Base-by-base conservation (phyloP, 2,888 invertebrate genomes). In the Limnephilus lunatus region DNA sequence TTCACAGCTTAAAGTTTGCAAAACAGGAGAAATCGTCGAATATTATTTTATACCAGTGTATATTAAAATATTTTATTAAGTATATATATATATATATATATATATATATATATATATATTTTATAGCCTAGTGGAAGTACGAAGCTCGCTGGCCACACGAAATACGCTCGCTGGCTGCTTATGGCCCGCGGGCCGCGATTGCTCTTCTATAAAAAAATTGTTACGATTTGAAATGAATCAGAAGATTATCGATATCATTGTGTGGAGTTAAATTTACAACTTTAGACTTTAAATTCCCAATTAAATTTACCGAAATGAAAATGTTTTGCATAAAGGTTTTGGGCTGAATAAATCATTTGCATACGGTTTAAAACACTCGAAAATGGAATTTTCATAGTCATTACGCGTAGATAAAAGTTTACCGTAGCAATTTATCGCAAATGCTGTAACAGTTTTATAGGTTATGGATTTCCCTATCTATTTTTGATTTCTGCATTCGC, bases 381-480 rank as follows among this genome's bases (percentile, higher is more conserved):
- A 85, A 88, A 91, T 92, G 88, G 88, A 91, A 91, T 90, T 90
- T 90, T 91, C 88, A 90, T 92, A 83, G 31, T 82, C 89, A 87
- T 87, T 90, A 90, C 89, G 35, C 81, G 68, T 88, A 90, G 93
- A 93, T 92, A 92, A 92, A 91, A 82, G 92, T 90, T 92, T 89
- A 92, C 90, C 86, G 92, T 85, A 81, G 91, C 92, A 92, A 93
- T 93, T 93, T 92, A 93, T 92, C 92, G 81, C 89, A 87, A 93
- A 9, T 25, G 7, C 68, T 68, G 68, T 9, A 68, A 39, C 9
- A 68, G 25, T 25, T 68, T 68, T 68, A 68, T n/a, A 68, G 68
- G 25, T 68, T 68, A 68, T 68, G 9, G 68, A 68, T 68, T 25
- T 68, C 25, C 4, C n/a, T 68, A 7, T 25, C 25, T 68, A 68